Percentiles rank a stretch among this genome's conserved stretches.
phyloP scores from a whole-genome alignment of 1,140 invertebrate species.

The Cyclina sinensis region DNA sequence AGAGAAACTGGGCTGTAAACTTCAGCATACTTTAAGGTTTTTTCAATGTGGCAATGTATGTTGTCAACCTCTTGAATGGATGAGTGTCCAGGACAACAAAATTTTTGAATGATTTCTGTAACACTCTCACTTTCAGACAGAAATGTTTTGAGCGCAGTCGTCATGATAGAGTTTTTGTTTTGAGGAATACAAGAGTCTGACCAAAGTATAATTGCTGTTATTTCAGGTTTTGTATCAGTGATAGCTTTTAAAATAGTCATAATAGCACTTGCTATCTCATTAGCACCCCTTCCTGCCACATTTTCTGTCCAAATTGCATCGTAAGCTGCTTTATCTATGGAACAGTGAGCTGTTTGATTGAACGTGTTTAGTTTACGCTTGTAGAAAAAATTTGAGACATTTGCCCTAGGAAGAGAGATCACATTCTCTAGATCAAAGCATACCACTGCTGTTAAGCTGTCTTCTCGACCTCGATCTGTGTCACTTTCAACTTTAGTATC shows the following conservation, averaged over 20 bases:
- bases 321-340: slow-evolving; percentile 51
- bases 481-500: not conserved
- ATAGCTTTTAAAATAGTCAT: slow-evolving; percentile 62
- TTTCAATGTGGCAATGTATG: slow-evolving; percentile 59
- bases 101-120: slow-evolving; percentile 46
- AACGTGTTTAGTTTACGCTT: slow-evolving; percentile 61
- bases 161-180: slow-evolving; percentile 52
- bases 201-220: slow-evolving; percentile 65
- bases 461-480: not conserved
- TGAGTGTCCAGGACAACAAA: slow-evolving; percentile 57
- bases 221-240: slow-evolving; percentile 25
- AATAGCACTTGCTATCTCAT: slow-evolving; percentile 72
- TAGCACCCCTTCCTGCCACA: slow-evolving; percentile 33
- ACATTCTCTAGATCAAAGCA: slow-evolving; percentile 42
- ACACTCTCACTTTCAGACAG: not conserved
- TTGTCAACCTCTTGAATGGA: slow-evolving; percentile 63
- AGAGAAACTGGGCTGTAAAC: slow-evolving; percentile 26
- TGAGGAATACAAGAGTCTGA: slow-evolving; percentile 67
- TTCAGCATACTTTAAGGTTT: slow-evolving; percentile 1
- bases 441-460: not conserved
- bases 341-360: slow-evolving; percentile 67
- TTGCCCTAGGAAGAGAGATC: not conserved
- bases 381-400: slow-evolving; percentile 36
- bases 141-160: not conserved
- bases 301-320: slow-evolving; percentile 61